phyloP scores from a whole-genome alignment of 2,888 invertebrate genomes.

The Cremastobaeus sp. region DNA sequence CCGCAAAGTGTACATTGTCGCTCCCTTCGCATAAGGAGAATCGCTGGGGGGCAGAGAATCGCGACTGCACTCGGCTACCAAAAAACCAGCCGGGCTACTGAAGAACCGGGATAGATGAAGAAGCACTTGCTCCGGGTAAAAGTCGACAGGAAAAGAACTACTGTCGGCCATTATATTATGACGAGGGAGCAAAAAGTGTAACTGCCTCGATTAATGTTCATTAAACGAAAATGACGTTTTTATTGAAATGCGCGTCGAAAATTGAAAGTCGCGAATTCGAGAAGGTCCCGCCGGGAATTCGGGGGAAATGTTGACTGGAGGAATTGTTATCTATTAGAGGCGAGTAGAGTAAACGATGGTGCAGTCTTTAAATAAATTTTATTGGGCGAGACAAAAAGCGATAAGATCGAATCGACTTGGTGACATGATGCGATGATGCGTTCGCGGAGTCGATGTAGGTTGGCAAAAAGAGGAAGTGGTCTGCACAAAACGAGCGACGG shows the following conservation, averaged over 20 bases:
- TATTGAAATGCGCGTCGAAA: too few relatives aligned
- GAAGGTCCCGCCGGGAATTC: too few relatives aligned
- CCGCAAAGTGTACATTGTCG: slow-evolving; percentile 57
- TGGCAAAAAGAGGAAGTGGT: slow-evolving; percentile 45
- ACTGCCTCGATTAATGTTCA: too few relatives aligned
- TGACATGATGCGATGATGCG: slow-evolving; percentile 22
- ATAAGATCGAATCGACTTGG: slow-evolving; percentile 27
- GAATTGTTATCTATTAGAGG: too few relatives aligned
- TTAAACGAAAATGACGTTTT: too few relatives aligned
- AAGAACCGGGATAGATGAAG: slow-evolving; percentile 63
- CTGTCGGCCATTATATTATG: slow-evolving; percentile 40
- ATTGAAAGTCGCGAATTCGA: too few relatives aligned
- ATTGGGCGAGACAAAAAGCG: slow-evolving; percentile 27
- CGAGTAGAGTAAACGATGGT: too few relatives aligned
- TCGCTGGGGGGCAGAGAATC: slow-evolving; percentile 64
- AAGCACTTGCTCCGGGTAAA: slow-evolving; percentile 52
- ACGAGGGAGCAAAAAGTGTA: too few relatives aligned
- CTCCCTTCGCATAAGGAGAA: slow-evolving; percentile 67
- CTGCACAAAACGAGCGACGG: slow-evolving; percentile 42
- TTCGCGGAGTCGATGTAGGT: slow-evolving; percentile 32
- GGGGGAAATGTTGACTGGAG: too few relatives aligned
- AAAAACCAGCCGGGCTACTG: slow-evolving; percentile 76
- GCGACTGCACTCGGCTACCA: slow-evolving; percentile 71
- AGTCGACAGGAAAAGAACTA: slow-evolving; percentile 49
- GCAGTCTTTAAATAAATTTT: slow-evolving; percentile 26